Conservation (phyloP, 2,888 invertebrate species). For the Nemotelus nigrinus region DNA sequence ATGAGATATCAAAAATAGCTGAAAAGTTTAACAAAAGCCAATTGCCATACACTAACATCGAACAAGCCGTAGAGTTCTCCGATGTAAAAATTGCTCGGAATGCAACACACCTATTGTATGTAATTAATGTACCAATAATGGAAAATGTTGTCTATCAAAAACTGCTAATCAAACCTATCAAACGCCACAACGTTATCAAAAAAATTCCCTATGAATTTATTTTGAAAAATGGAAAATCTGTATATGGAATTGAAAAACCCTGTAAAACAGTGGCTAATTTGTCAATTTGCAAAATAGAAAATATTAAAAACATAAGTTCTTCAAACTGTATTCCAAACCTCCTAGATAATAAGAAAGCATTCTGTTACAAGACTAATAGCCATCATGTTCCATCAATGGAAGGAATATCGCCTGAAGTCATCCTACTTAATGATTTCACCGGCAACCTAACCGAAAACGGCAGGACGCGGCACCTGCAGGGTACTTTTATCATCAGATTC, state of each 20-base stretch:
- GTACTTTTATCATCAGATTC: conserved; percentile 2
- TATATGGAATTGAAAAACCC: not conserved
- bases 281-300: not conserved
- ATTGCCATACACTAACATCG: conserved; percentile 48
- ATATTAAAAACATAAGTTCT: conserved; percentile 3
- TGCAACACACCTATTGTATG: not conserved
- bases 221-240: not conserved
- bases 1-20: conserved; percentile 46
- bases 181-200: not conserved
- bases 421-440: too few species aligned
- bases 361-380: too few species aligned
- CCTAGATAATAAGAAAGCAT: not conserved
- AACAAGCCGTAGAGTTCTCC: conserved; percentile 51
- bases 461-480: not conserved
- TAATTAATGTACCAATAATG: conserved; percentile 14
- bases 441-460: too few species aligned
- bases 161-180: not conserved
- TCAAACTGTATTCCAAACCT: not conserved
- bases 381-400: too few species aligned
- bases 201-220: not conserved
- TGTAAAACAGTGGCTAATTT: not conserved
- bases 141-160: not conserved
- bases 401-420: too few species aligned
- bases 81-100: conserved; percentile 2
- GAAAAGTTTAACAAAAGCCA: conserved; percentile 47